Percentiles rank a stretch among this genome's conserved stretches.
phyloP scores from a whole-genome alignment of 2,888 invertebrate species.

The Polydrusus pterygomalis region DNA sequence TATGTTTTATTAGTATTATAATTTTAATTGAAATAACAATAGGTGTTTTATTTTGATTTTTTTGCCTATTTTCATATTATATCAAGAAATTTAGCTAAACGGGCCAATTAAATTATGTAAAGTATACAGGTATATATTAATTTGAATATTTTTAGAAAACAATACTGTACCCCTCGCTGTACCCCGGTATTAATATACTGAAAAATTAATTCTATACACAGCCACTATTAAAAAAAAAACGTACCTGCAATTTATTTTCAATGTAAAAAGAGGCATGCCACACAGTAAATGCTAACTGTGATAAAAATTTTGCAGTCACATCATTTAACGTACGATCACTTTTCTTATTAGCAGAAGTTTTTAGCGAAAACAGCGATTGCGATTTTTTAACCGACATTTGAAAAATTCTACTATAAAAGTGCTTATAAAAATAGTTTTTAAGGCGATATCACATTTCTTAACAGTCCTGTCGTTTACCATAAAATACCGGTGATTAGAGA shows the following conservation, averaged over 20 bases:
- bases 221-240: not conserved
- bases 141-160: no score
- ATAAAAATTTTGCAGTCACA: slow-evolving; percentile 78
- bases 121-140: no score
- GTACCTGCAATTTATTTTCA: slow-evolving; percentile 73
- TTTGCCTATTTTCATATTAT: no score
- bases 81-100: no score
- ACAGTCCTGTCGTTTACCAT: not conserved
- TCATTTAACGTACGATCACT: slow-evolving; percentile 67
- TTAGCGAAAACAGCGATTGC: slow-evolving; percentile 60
- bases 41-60: no score
- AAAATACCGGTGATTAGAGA: not conserved
- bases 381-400: slow-evolving; percentile 62
- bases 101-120: no score
- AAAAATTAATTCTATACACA: no score
- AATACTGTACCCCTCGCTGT: no score
- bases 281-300: slow-evolving; percentile 83
- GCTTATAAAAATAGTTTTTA: slow-evolving; percentile 16
- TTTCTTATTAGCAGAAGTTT: slow-evolving; percentile 55
- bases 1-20: no score
- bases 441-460: slow-evolving; percentile 9
- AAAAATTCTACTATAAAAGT: slow-evolving; percentile 29
- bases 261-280: slow-evolving; percentile 83
- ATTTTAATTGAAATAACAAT: no score
- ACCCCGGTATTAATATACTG: no score